Percentiles rank a stretch among this genome's conserved stretches.
phyloP scores from a whole-genome alignment of 2,113 vertebrate species.

The Salvelinus fontinalis region DNA sequence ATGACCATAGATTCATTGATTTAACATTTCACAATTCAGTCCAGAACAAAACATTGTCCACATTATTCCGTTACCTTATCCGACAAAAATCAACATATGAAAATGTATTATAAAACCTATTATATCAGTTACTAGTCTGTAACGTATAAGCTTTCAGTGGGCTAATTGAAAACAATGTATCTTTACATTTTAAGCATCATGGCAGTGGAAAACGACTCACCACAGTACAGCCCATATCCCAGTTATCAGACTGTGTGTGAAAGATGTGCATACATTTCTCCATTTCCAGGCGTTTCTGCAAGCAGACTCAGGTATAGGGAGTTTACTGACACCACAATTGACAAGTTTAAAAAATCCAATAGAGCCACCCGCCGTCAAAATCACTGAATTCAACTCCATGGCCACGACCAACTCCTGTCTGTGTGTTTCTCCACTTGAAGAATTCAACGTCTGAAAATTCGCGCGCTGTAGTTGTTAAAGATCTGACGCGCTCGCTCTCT shows the following conservation, averaged over 20 bases:
- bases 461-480: constrained; percentile 6
- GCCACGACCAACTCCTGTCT: not conserved
- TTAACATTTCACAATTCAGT: too few species aligned
- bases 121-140: too few species aligned
- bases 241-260: constrained; percentile 84
- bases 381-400: constrained; percentile 71
- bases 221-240: constrained; percentile 82
- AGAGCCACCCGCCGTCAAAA: constrained; percentile 70
- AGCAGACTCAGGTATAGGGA: constrained; percentile 77
- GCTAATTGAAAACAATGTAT: too few species aligned
- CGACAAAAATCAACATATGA: too few species aligned
- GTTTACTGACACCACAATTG: constrained; percentile 65
- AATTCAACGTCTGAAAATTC: constrained; percentile 4
- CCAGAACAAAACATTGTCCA: too few species aligned
- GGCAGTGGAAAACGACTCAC: constrained; percentile 64
- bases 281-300: constrained; percentile 84
- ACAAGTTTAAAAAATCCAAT: constrained; percentile 77
- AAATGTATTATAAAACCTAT: not conserved
- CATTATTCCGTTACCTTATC: too few species aligned
- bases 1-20: too few species aligned
- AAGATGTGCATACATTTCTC: constrained; percentile 85
- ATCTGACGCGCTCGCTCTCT: not conserved
- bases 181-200: not conserved
- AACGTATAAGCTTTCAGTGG: too few species aligned
- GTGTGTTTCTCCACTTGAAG: not conserved